A percentile compares a stretch with the other conserved stretches of the same genome.
Conservation (phyloP, 2,888 invertebrate genomes). For the Tanypteryx hageni region DNA sequence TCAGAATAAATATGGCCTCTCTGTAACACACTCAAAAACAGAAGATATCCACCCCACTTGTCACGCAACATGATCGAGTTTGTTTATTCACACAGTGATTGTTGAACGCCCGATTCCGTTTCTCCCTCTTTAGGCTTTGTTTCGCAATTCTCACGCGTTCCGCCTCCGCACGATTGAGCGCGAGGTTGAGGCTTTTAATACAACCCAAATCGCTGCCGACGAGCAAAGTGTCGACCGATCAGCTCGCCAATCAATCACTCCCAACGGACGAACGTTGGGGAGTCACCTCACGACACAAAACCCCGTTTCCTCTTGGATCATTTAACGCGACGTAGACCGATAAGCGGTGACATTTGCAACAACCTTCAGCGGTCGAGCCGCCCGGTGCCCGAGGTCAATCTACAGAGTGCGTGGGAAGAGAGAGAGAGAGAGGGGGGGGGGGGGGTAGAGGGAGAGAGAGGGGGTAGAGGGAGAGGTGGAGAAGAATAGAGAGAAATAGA, state of each 20-base stretch:
- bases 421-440: neutral
- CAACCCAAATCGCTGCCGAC: neutral
- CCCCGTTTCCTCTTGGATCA: conserved; percentile 48
- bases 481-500: neutral
- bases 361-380: conserved; percentile 31
- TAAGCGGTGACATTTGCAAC: conserved; percentile 27
- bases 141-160: neutral
- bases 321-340: conserved; percentile 39
- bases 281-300: conserved; percentile 35
- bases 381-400: neutral
- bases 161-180: neutral
- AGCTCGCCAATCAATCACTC: conserved; percentile 17
- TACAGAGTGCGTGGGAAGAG: neutral
- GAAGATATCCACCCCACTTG: too few relatives aligned
- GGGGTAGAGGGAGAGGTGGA: neutral
- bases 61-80: too few relatives aligned
- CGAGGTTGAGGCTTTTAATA: neutral
- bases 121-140: neutral
- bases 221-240: neutral
- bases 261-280: conserved; percentile 25
- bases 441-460: neutral
- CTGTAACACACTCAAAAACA: too few relatives aligned
- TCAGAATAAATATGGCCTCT: too few relatives aligned
- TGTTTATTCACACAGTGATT: too few relatives aligned
- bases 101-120: neutral